Evolutionary conservation across 2,113 vertebrate genomes (phyloP).

Genomic region (human (Homo sapiens)): DNA sequence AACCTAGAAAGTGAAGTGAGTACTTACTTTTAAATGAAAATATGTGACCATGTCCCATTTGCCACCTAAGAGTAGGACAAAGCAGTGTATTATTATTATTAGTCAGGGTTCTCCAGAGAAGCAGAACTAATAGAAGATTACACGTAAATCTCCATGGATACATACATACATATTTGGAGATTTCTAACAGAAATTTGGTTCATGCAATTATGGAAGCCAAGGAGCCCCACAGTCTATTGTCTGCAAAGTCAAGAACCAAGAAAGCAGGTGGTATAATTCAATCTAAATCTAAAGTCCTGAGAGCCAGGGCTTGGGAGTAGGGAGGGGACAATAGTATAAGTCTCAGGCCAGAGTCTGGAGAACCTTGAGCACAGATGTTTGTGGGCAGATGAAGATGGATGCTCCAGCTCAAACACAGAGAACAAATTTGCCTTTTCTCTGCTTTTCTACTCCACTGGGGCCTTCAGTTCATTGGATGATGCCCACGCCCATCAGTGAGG

Average conservation of each 20-base stretch:
- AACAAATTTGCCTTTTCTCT: no score
- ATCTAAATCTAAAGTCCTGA: not conserved
- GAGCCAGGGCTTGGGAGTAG: not conserved
- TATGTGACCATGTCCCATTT: not conserved
- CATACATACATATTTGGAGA: not conserved
- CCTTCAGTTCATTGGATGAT: not conserved
- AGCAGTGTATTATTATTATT: not conserved
- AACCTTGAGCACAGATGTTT: not conserved
- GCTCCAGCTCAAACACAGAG: not conserved
- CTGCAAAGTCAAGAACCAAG: not conserved
- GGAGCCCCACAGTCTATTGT: not conserved
- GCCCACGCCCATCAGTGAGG: not conserved
- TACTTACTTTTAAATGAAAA: constrained; percentile 24
- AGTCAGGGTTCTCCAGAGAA: not conserved
- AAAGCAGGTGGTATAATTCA: not conserved
- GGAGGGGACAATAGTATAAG: fast-evolving
- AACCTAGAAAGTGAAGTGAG: not conserved
- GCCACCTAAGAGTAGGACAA: not conserved
- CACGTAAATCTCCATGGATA: not conserved
- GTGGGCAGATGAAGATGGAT: not conserved
- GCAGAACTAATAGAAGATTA: not conserved
- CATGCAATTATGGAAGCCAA: not conserved
- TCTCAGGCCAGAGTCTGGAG: not conserved
- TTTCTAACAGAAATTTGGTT: not conserved
- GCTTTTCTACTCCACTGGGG: not conserved